Evolutionary conservation across 2,797 vertebrate genomes (phyloP), one percentile per base, ranked within the genome.

Genomic region (Arrhamphus sclerolepis): DNA sequence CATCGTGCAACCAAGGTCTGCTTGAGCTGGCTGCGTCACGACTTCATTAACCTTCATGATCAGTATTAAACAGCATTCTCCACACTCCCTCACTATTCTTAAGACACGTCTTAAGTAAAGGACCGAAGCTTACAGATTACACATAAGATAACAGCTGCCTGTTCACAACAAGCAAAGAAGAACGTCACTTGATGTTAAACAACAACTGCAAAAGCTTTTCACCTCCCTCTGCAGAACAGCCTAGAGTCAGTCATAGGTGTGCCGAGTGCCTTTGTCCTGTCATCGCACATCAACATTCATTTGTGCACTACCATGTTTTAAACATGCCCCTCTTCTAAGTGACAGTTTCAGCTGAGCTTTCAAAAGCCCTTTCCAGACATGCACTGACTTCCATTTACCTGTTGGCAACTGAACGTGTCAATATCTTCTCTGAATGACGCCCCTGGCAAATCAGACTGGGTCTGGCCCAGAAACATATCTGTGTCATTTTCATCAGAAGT

Each of bases 41-140:
- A 80, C 79, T 83, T 87, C 77, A 83, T 89, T 88, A 88, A 86
- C 81, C 84, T 82, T 83, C 84, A 87, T 74, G 62, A 62, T 78
- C 58, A 6, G 69, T 64, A 73, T 65, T 62, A 84, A 78, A 74
- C 40, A 49, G 66, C 75, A 69, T 71, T 83, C 86, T 34, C n/a
- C 49, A 46, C 59, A 20, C 61, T 56, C 58, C 43, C 54, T 82
- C 62, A 80, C 83, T 84, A 78, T 29, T 24, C 46, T 43, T 22
- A 5, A 57, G 63, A 46, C 41, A 22, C 40, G 29, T 77, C 53
- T 54, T 29, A 28, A 20, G n/a, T 56, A 63, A 61, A 66, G 47
- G 34, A 42, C 21, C 20, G 53, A 63, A 52, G 51, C 61, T 14
- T 56, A 73, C 51, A 72, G 68, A 75, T 41, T 71, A 60, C 66